Evolutionary conservation across 2,888 invertebrate species (phyloP).

Genomic region (Idaea aversata): DNA sequence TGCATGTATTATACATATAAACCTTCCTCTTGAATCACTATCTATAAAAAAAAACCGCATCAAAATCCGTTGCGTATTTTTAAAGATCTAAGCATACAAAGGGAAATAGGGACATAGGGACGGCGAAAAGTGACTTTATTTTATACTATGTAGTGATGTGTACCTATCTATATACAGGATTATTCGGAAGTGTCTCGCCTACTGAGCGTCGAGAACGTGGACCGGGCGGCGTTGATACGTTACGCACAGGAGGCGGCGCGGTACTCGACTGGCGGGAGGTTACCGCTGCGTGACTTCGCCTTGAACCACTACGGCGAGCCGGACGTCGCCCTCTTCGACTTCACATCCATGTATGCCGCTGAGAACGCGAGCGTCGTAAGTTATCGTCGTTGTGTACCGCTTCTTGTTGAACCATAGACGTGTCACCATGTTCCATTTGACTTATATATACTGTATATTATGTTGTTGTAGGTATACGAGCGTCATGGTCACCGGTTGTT

Average conservation of each 20-base stretch:
- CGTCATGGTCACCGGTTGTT: constrained; percentile 88
- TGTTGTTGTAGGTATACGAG: constrained; percentile 54
- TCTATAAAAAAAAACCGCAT: too few species aligned
- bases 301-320: constrained; percentile 98
- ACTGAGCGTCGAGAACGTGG: constrained; percentile 93
- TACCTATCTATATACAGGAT: constrained; percentile 80
- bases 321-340: constrained; percentile 99
- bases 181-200: constrained; percentile 93
- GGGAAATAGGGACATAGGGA: too few species aligned
- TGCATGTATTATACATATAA: too few species aligned
- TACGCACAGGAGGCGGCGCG: constrained; percentile 98
- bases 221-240: constrained; percentile 91
- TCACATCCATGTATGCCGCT: constrained; percentile 98
- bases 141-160: too few species aligned
- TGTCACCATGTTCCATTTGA: too few species aligned
- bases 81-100: too few species aligned
- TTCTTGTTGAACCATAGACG: too few species aligned
- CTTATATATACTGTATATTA: too few species aligned
- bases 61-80: too few species aligned
- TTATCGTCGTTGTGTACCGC: background rate
- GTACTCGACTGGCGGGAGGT: constrained; percentile 93
- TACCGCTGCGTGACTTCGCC: constrained; percentile 95
- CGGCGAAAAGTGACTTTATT: too few species aligned
- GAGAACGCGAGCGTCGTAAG: constrained; percentile 95
- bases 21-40: too few species aligned